Base-by-base conservation (phyloP, 1,140 invertebrate species). In the Mercenaria mercenaria region DNA sequence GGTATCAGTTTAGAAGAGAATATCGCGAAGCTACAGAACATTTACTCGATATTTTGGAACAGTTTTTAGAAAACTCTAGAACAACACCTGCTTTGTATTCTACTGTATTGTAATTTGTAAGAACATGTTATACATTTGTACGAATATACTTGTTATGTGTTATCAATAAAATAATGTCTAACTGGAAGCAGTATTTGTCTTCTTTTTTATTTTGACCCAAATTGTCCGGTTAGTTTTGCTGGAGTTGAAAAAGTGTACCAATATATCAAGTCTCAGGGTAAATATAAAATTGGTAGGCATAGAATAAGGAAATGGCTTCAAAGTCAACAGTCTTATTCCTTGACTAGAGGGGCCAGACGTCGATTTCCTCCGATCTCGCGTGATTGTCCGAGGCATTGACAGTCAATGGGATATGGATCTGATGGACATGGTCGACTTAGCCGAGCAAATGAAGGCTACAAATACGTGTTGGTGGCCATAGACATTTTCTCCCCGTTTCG, bases 301-400 rank as follows among this genome's bases (percentile, higher is more conserved):
- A 50, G 64, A 64, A 79, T 88, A 23, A 23, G 47, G 56, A 80
- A 88, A 88, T 88, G 76, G 76, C 26, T 88, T 34, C 76, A 88
- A 88, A 39, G 61, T 34, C 77, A 88, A 72, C n/a, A 81, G 37
- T 37, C 76, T 13, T 81, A 72, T 88, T 88, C 87, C 13, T 18
- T 88, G 39, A 77, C 72, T 15, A 64, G 39, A 37, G 43, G 15
- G 43, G 85, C 61, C 26, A 77, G 72, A 79, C 18, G 74, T 2
- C 3, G 47, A 26, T 87, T 64, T 37, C 3, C 15, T n/a, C 2
- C 20, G 56, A 39, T 77, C 84, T 13, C 10, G 67, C 1, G 52
- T 87, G 6, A 39, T 77, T 61, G 84, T 64, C 1, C 6, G 39
- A 23, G 84, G 74, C 8, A 15, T 87, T 13, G 69, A 87, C 39